Evolutionary conservation across 2,113 vertebrate genomes (phyloP), one percentile per base, ranked within the genome.

Genomic region (Pipra filicauda): DNA sequence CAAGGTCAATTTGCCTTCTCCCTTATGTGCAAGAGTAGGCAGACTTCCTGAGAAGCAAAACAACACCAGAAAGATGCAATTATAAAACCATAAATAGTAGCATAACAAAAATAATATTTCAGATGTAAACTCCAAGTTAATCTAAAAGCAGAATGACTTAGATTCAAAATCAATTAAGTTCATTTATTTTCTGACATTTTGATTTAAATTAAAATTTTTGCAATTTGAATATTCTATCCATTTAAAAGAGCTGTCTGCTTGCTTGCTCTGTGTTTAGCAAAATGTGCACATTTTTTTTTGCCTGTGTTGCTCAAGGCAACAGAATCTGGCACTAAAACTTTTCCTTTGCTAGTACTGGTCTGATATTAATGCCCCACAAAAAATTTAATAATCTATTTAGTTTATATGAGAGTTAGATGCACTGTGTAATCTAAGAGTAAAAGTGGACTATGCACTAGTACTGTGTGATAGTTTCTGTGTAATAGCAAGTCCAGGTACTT

Each of bases 401-500:
- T 78, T 78, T 82, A n/a, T 49, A 27, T 4, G 15, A 54, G 23
- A 71, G 19, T 10, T 37, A 76, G 31, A 82, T 72, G 12, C 3
- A 37, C 20, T 64, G 4, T 41, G 39, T 18, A 30, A 41, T 41
- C 27, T 62, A 62, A 61, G 16, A 31, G 12, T 33, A 52, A 82
- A 82, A 79, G 3, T 41, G 6, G 15, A 64, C 14, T 49, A 7
- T n/a, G 8, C 24, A 52, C 21, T 35, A 66, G 15, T 33, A 31
- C 5, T 26, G 11, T 41, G 35, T 35, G n/a, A 54, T 22, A 48
- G 4, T 15, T 37, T 66, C 28, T n/a, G 15, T 41, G 24, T 24
- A 46, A 37, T 16, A 48, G 9, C 5, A 67, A 15, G 28, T 64
- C 8, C 18, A 62, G 0, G 0, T 55, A 67, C 12, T 24, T 85